Percentiles rank a stretch among this genome's conserved stretches.
Evolutionary conservation across 2,113 vertebrate genomes (phyloP).

Genomic region (Setophaga kirtlandii): DNA sequence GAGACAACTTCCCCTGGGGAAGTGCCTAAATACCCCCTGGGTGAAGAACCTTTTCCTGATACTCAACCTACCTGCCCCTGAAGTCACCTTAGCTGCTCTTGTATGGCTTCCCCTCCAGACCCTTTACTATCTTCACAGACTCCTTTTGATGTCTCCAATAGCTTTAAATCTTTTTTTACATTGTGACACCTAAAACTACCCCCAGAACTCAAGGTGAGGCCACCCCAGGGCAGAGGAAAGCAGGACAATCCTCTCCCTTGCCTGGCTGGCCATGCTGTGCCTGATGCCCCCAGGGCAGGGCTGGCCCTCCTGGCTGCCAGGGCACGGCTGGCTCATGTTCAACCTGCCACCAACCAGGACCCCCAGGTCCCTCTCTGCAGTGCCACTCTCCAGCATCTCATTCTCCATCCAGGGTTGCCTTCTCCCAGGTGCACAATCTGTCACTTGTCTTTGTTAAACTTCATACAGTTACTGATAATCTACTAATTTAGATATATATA

Average conservation of each 20-base stretch:
- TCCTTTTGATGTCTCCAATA: not conserved
- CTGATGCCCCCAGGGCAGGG: fast-evolving
- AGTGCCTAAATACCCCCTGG: not conserved
- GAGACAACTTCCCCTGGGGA: not conserved
- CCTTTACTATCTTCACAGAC: not conserved
- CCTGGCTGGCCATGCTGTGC: fast-evolving
- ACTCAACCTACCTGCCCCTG: not conserved
- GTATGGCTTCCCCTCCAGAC: not conserved
- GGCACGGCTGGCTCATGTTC: fast-evolving
- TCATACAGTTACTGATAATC: not conserved
- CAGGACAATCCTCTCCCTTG: not conserved
- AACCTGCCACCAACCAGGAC: fast-evolving
- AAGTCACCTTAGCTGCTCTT: not conserved
- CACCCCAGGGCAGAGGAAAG: fast-evolving
- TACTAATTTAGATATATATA: not conserved
- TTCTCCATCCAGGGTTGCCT: not conserved
- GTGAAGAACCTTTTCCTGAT: not conserved
- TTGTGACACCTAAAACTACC: not conserved
- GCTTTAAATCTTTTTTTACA: not conserved
- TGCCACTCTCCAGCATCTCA: not conserved
- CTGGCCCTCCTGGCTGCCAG: not conserved
- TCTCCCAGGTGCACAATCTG: not conserved
- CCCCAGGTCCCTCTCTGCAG: fast-evolving
- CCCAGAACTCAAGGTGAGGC: not conserved
- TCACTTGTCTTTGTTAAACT: not conserved